Conservation (phyloP, 1,140 invertebrate genomes). For the Mesaphorura yosii region DNA sequence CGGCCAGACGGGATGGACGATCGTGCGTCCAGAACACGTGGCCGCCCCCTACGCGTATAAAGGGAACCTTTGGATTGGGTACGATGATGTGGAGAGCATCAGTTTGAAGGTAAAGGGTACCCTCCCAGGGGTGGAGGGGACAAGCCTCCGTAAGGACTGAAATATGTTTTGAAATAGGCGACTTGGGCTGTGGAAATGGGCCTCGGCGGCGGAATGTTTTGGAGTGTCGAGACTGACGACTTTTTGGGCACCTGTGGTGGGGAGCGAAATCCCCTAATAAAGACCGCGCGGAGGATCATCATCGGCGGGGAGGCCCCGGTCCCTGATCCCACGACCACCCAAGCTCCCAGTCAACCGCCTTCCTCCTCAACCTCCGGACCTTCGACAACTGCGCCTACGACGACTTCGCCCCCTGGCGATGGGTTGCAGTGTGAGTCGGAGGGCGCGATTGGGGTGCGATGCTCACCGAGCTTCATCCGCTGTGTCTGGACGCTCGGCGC, state of each 20-base stretch:
- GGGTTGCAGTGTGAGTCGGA: too few relatives aligned
- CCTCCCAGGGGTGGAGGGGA: background rate
- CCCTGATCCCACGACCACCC: constrained; percentile 4
- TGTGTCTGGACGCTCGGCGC: too few relatives aligned
- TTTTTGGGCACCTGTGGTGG: constrained; percentile 15
- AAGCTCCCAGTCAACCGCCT: too few relatives aligned
- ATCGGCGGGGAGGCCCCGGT: constrained; percentile 2
- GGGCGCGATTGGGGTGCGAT: too few relatives aligned
- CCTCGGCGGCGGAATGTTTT: constrained; percentile 41
- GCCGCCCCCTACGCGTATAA: constrained; percentile 52
- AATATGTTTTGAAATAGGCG: constrained; percentile 2
- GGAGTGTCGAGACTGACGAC: constrained; percentile 39
- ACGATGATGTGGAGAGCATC: constrained; percentile 47
- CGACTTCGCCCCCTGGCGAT: constrained; percentile 19
- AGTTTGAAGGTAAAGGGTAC: constrained; percentile 30
- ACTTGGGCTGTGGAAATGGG: constrained; percentile 22
- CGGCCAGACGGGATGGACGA: constrained; percentile 36
- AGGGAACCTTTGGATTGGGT: constrained; percentile 56
- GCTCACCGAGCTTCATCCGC: too few relatives aligned
- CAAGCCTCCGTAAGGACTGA: background rate
- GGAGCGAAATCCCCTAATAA: constrained; percentile 11
- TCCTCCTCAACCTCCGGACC: background rate
- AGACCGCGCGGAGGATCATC: constrained; percentile 8
- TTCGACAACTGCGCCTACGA: background rate
- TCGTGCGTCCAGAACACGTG: constrained; percentile 43